Percentiles rank a stretch among this genome's conserved stretches.
These are phyloP conservation scores for Centrocercus urophasianus DNA, from an alignment of 2,113 vertebrate genomes.

Conservation along the genomic window DNA sequence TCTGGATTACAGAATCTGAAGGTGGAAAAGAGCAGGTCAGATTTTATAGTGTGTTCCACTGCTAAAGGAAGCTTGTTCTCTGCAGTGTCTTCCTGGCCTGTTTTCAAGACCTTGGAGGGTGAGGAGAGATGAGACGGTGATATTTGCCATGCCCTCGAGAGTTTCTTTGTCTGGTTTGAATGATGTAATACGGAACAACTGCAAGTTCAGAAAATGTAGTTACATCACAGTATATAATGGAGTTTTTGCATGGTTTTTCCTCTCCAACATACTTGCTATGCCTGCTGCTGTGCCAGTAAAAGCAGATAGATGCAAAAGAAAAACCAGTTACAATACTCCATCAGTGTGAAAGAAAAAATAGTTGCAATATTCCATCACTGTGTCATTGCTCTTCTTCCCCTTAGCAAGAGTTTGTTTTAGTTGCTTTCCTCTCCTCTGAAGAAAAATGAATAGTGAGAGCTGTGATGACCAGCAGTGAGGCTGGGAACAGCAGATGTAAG, in stretches of 20 bases:
- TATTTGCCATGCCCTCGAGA: neutral
- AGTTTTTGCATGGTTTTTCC: neutral
- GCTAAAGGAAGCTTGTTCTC: neutral
- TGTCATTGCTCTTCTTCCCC: neutral
- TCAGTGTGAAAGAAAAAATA: neutral
- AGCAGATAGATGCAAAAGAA: neutral
- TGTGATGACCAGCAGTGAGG: slow-evolving; percentile 22
- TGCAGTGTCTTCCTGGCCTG: neutral
- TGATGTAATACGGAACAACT: neutral
- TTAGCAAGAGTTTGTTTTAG: slow-evolving; percentile 4
- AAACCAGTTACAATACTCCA: neutral
- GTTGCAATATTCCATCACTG: neutral
- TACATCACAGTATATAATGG: neutral
- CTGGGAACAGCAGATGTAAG: slow-evolving; percentile 43
- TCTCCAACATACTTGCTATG: neutral
- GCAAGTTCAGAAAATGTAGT: neutral
- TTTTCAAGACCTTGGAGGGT: slow-evolving; percentile 10
- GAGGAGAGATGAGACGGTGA: neutral
- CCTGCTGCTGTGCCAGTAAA: neutral
- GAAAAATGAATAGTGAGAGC: slow-evolving; percentile 17
- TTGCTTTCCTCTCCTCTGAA: neutral
- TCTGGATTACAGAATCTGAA: neutral
- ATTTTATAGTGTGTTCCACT: neutral
- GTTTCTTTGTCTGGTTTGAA: neutral
- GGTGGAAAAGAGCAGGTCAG: neutral